Conservation (phyloP, 1,140 invertebrate species). For the Agrypnia vestita region DNA sequence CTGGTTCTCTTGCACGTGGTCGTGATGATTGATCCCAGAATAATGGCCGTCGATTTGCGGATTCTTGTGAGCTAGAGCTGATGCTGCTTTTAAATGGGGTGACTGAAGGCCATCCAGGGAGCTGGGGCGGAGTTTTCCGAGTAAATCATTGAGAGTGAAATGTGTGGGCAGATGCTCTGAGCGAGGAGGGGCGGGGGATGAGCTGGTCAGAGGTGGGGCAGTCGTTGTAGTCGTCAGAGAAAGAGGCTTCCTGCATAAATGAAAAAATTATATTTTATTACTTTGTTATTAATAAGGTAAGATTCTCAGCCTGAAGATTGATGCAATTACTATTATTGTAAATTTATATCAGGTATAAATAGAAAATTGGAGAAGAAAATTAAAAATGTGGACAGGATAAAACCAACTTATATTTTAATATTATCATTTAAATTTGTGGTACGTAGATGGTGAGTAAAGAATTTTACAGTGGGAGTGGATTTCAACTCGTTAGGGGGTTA, state of each 20-base stretch:
- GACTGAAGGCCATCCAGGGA: constrained; percentile 72
- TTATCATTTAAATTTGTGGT: too few relatives aligned
- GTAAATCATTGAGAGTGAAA: constrained; percentile 71
- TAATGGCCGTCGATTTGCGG: constrained; percentile 72
- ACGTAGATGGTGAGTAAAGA: too few relatives aligned
- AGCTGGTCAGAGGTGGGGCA: constrained; percentile 70
- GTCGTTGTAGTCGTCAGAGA: constrained; percentile 73
- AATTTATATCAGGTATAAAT: too few relatives aligned
- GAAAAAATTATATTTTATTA: constrained; percentile 30
- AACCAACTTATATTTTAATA: too few relatives aligned
- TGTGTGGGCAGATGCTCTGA: constrained; percentile 72
- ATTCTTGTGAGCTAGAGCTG: constrained; percentile 64
- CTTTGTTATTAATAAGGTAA: not conserved
- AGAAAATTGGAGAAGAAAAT: too few relatives aligned
- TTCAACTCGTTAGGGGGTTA: too few relatives aligned
- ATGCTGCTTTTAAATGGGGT: constrained; percentile 68
- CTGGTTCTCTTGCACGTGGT: constrained; percentile 67
- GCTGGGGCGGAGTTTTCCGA: constrained; percentile 70
- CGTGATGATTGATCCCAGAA: constrained; percentile 68
- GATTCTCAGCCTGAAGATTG: constrained; percentile 52
- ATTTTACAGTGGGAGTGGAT: too few relatives aligned
- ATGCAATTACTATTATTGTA: not conserved
- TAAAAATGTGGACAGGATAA: too few relatives aligned
- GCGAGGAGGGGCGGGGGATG: constrained; percentile 70
- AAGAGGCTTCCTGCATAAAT: constrained; percentile 68